These are phyloP conservation scores for Falco peregrinus DNA, from an alignment of 2,797 vertebrate genomes.

Conservation along the genomic window DNA sequence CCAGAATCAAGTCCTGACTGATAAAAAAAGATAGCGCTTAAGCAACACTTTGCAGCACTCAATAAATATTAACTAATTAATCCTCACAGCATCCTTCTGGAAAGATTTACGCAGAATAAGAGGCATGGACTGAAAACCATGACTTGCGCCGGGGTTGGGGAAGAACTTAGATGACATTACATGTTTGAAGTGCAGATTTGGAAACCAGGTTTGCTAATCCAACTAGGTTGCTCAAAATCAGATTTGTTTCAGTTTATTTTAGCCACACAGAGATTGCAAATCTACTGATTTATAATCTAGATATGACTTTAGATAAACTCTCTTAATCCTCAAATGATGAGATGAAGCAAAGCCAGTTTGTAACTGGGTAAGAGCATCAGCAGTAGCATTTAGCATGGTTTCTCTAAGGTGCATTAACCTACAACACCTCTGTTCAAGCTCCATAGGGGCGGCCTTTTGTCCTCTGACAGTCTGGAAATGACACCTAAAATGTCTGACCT, in stretches of 20 bases:
- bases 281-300: background rate
- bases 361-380: background rate
- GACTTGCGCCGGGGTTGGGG: background rate
- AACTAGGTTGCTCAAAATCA: background rate
- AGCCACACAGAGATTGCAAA: background rate
- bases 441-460: background rate
- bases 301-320: background rate
- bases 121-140: background rate
- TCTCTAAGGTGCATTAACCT: background rate
- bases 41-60: conserved; percentile 17
- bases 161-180: background rate
- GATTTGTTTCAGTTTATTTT: background rate
- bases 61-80: conserved; percentile 54
- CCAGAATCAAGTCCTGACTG: background rate
- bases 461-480: background rate
- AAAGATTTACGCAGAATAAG: background rate
- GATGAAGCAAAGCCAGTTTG: background rate
- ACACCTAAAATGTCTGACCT: background rate
- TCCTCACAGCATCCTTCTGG: background rate
- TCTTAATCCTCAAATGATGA: background rate
- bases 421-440: background rate
- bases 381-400: background rate
- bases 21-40: conserved; percentile 29
- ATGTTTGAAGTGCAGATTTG: background rate
- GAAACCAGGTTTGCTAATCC: background rate